Evolutionary conservation across 2,113 vertebrate genomes (phyloP).

Genomic region (Dipodomys stephensi): DNA sequence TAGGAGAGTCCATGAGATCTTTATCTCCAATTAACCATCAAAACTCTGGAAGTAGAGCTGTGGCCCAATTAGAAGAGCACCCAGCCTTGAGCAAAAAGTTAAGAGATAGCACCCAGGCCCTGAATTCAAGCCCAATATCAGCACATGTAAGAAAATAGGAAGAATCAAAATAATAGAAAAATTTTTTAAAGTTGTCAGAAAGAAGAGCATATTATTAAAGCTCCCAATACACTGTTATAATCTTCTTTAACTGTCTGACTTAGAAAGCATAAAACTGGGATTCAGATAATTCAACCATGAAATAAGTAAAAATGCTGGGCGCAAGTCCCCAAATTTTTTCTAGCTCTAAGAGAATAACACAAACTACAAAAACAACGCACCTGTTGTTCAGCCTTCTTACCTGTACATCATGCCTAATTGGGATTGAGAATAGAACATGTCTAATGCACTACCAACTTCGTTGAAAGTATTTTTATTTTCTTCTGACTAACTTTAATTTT

Average conservation of each 20-base stretch:
- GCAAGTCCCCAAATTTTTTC: not conserved
- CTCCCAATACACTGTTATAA: not conserved
- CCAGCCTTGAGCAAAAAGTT: too few species aligned
- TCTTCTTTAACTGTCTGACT: not conserved
- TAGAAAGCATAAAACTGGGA: not conserved
- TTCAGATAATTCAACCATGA: not conserved
- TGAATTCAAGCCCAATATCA: too few species aligned
- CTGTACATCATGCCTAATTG: not conserved
- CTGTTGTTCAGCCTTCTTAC: not conserved
- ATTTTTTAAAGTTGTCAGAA: not conserved
- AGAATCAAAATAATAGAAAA: too few species aligned
- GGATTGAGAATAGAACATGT: not conserved
- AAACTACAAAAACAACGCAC: not conserved
- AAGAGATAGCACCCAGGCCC: too few species aligned
- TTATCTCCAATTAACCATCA: too few species aligned
- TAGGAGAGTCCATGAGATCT: too few species aligned
- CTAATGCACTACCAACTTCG: not conserved
- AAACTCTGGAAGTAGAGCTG: too few species aligned
- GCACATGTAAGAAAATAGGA: too few species aligned
- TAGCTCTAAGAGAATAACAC: not conserved
- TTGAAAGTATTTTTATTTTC: constrained; percentile 10
- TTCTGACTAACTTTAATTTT: not conserved
- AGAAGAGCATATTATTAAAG: constrained; percentile 35
- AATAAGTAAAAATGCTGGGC: not conserved
- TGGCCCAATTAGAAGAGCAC: too few species aligned